These are phyloP conservation scores for Melangyna quadrimaculata DNA, from an alignment of 2,888 invertebrate species.

Conservation along the genomic window DNA sequence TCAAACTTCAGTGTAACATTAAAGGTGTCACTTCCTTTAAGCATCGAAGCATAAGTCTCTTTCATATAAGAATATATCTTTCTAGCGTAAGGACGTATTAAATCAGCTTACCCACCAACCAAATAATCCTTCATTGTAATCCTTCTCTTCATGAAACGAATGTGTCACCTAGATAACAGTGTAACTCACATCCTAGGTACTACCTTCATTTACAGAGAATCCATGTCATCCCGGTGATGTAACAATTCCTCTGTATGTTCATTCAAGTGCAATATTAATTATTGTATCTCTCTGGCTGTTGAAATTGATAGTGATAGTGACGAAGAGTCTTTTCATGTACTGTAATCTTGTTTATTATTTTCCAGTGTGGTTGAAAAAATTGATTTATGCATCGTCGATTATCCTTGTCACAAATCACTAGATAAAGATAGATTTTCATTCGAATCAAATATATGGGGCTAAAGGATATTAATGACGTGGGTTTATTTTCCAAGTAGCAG, in stretches of 20 bases:
- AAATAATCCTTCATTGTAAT: conserved; percentile 21
- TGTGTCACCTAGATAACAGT: conserved; percentile 1
- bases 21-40: not conserved
- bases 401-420: conserved; percentile 47
- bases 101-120: conserved; percentile 10
- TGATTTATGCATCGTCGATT: conserved; percentile 27
- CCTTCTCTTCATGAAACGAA: not conserved
- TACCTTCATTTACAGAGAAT: not conserved
- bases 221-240: conserved; percentile 17
- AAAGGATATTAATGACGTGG: conserved; percentile 33
- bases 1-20: not conserved
- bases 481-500: conserved; percentile 21
- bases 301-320: conserved; percentile 7
- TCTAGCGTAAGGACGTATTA: conserved; percentile 1
- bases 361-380: not conserved
- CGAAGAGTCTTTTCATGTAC: not conserved
- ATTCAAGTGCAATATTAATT: conserved; percentile 24
- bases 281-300: conserved; percentile 26
- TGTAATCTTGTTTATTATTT: conserved; percentile 36
- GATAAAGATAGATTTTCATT: not conserved
- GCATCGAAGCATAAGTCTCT: not conserved
- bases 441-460: conserved; percentile 36
- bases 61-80: conserved; percentile 6
- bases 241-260: not conserved
- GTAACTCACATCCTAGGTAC: not conserved